Percentiles rank a stretch among this genome's conserved stretches.
Evolutionary conservation across 2,113 vertebrate genomes (phyloP).

Genomic region (Diphyllodes magnificus): DNA sequence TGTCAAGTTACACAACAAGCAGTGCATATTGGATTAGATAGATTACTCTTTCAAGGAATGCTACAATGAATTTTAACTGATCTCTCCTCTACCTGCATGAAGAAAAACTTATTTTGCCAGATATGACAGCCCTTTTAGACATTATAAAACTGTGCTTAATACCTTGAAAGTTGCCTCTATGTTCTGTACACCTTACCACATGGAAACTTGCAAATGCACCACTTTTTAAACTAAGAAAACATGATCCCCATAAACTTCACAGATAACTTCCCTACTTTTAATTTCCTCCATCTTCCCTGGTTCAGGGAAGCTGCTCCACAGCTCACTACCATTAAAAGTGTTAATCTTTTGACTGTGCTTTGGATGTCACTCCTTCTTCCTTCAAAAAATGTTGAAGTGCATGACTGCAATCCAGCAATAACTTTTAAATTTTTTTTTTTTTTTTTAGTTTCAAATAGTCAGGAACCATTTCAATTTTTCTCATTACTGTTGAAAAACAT

Average conservation of each 20-base stretch:
- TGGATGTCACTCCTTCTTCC: neutral
- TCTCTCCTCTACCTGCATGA: neutral
- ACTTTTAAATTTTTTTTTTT: neutral
- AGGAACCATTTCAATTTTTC: neutral
- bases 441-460: neutral
- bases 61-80: neutral
- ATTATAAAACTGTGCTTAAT: neutral
- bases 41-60: neutral
- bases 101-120: neutral
- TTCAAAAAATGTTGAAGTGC: neutral
- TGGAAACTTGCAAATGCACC: neutral
- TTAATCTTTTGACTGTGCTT: neutral
- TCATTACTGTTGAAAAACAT: neutral
- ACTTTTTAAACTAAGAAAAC: neutral
- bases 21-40: neutral
- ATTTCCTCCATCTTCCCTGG: neutral
- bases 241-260: neutral
- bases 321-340: neutral
- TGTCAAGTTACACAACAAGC: neutral
- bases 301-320: neutral
- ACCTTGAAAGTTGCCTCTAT: neutral
- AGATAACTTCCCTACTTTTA: neutral
- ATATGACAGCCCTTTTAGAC: neutral
- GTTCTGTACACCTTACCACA: rapidly evolving
- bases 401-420: neutral